These are phyloP conservation scores for Onthophagus taurus DNA, from an alignment of 1,140 invertebrate species.

Conservation along the genomic window DNA sequence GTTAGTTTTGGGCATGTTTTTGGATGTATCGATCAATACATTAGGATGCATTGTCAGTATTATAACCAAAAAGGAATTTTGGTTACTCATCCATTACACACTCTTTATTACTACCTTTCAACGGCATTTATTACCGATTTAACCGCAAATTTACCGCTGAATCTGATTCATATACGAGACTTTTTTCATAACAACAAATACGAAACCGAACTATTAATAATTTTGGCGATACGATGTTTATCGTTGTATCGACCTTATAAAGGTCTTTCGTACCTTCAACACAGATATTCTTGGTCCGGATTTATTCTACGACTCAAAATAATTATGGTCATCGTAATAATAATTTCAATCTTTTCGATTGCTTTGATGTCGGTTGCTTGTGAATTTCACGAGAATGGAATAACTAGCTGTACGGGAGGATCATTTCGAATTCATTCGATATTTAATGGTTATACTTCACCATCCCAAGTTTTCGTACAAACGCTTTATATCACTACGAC, in stretches of 20 bases:
- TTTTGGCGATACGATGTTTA: too few relatives aligned
- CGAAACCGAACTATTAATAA: too few relatives aligned
- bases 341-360: background rate
- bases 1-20: constrained; percentile 18
- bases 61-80: constrained; percentile 39
- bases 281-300: background rate
- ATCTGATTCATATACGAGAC: too few relatives aligned
- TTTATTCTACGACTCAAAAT: background rate
- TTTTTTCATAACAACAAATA: too few relatives aligned
- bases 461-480: background rate
- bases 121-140: constrained; percentile 15
- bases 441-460: background rate
- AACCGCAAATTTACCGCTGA: background rate
- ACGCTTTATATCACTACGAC: constrained; percentile 1
- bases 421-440: background rate
- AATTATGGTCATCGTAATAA: background rate
- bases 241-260: background rate
- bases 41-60: constrained; percentile 40
- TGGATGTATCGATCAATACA: constrained; percentile 37
- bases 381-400: constrained; percentile 1
- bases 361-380: background rate
- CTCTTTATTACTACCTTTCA: constrained; percentile 37
- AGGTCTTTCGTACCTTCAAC: constrained; percentile 1
- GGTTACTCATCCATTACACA: constrained; percentile 40
- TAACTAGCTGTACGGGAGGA: background rate